Evolutionary conservation across 2,888 invertebrate species (phyloP).

Genomic region (Xestoiulus laeticollis): DNA sequence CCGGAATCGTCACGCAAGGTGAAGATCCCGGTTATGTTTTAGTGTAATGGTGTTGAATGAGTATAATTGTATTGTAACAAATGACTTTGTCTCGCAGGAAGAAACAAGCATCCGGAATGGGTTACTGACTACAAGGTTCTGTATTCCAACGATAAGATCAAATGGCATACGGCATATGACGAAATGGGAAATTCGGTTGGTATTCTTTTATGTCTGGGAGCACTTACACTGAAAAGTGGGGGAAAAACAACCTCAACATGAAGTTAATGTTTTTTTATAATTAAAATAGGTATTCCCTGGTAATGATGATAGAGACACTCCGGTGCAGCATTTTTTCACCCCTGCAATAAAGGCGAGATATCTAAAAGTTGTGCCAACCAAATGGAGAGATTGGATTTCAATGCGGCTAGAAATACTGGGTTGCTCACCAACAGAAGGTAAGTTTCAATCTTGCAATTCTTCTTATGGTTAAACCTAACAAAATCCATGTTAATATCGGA

Average conservation of each 20-base stretch:
- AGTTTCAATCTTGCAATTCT: not conserved
- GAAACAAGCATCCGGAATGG: slow-evolving; percentile 54
- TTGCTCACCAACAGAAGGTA: slow-evolving; percentile 56
- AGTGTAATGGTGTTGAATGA: slow-evolving; percentile 29
- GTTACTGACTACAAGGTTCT: slow-evolving; percentile 51
- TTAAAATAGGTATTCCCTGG: slow-evolving; percentile 52
- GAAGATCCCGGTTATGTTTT: not conserved
- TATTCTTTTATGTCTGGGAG: too few species aligned
- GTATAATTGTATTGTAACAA: not conserved
- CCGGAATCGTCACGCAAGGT: slow-evolving; percentile 60
- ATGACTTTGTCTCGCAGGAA: slow-evolving; percentile 33
- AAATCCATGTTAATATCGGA: not conserved
- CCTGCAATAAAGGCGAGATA: slow-evolving; percentile 58
- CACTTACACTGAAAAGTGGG: too few species aligned
- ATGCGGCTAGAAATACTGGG: slow-evolving; percentile 62
- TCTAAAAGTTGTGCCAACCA: slow-evolving; percentile 60
- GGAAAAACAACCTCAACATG: too few species aligned
- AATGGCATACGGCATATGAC: slow-evolving; percentile 35
- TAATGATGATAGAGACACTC: slow-evolving; percentile 53
- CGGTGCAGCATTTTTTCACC: slow-evolving; percentile 51
- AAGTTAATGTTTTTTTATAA: not conserved
- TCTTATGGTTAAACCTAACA: too few species aligned
- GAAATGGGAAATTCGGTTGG: slow-evolving; percentile 32
- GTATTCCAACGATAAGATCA: slow-evolving; percentile 31
- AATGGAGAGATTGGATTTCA: slow-evolving; percentile 60